Conservation (phyloP, 2,113 vertebrate species). For the Oncorhynchus masou region DNA sequence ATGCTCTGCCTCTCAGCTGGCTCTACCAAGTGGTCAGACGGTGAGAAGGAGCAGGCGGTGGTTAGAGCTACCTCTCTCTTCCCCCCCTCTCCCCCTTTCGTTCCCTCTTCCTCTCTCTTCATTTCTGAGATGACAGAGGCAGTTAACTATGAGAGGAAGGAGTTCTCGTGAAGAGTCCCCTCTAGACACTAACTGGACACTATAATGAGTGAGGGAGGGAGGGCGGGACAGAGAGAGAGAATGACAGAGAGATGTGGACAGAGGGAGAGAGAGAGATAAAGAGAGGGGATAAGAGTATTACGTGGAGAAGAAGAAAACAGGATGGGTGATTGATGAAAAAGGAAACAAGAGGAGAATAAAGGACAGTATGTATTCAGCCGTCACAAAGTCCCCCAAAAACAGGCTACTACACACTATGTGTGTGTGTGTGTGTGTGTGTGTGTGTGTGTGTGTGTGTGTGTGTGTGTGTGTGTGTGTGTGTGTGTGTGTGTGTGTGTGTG, state of each 20-base stretch:
- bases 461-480: neutral
- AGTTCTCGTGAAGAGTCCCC: neutral
- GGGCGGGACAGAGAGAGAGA: neutral
- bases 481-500: constrained; percentile 4
- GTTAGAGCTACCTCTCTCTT: neutral
- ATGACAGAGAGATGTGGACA: neutral
- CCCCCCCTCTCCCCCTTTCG: neutral
- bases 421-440: constrained; percentile 5
- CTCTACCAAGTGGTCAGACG: constrained; percentile 1
- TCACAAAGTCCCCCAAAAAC: neutral
- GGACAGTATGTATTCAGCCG: neutral
- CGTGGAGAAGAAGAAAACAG: neutral
- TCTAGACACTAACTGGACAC: neutral
- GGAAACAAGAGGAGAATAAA: neutral
- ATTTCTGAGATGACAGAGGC: neutral
- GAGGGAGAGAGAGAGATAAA: neutral
- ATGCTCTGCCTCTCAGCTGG: neutral
- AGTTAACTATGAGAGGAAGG: neutral
- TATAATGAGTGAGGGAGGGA: neutral
- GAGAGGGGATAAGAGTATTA: neutral
- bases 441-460: neutral
- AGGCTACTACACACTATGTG: neutral
- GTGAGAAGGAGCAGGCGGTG: constrained; percentile 2
- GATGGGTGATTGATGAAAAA: neutral
- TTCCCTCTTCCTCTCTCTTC: neutral